phyloP scores from a whole-genome alignment of 1,140 invertebrate species.

The Macrobrachium nipponense region DNA sequence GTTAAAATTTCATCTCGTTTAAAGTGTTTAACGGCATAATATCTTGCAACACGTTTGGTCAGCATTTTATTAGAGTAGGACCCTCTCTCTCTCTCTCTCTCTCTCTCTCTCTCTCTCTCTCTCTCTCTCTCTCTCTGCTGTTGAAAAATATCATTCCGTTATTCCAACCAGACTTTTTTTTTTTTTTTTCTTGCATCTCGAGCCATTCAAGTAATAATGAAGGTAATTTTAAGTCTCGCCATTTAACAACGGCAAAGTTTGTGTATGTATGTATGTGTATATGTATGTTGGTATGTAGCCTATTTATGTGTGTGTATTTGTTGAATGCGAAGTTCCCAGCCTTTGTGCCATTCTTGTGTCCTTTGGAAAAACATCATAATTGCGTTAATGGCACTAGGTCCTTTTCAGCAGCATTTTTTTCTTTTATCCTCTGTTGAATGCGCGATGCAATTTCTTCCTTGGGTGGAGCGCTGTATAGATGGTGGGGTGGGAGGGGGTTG shows the following conservation, averaged over 20 bases:
- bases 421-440: neutral
- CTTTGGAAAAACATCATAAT: neutral
- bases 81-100: slow-evolving; percentile 26
- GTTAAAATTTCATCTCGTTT: too few species aligned
- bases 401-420: too few species aligned
- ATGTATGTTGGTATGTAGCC: neutral
- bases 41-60: too few species aligned
- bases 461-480: neutral
- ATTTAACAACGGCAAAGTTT: neutral
- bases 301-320: slow-evolving; percentile 11
- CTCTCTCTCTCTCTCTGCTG: neutral
- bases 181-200: neutral
- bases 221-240: neutral
- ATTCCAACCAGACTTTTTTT: neutral
- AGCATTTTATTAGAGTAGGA: too few species aligned
- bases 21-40: too few species aligned
- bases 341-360: neutral
- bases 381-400: too few species aligned
- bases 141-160: neutral
- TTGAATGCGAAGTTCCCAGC: neutral
- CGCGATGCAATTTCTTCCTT: neutral
- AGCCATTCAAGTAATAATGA: too few species aligned
- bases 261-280: neutral
- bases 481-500: too few species aligned
- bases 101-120: slow-evolving; percentile 16